phyloP scores from a whole-genome alignment of 2,113 vertebrate species.

The Syngnathus typhle region DNA sequence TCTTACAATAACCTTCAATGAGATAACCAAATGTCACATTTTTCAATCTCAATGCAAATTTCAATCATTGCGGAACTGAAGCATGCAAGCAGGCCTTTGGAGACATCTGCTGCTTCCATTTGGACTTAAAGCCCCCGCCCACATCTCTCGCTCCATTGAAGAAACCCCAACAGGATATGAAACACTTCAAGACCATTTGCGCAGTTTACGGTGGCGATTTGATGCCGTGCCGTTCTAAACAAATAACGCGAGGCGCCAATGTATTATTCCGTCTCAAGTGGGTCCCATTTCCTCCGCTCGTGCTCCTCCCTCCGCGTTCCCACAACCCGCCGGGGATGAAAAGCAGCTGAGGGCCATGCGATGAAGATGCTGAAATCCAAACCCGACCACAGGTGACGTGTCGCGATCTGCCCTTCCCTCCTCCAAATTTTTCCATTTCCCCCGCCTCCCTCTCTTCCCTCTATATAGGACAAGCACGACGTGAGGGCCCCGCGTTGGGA shows the following conservation, averaged over 20 bases:
- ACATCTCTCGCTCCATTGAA: conserved; percentile 11
- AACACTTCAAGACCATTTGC: conserved; percentile 30
- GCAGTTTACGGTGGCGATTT: conserved; percentile 18
- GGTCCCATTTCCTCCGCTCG: neutral
- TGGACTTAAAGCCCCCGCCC: conserved; percentile 14
- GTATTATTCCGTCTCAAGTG: conserved; percentile 44
- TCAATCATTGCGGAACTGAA: neutral
- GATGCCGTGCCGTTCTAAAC: conserved; percentile 16
- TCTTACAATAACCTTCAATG: conserved; percentile 40
- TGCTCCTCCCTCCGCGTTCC: neutral
- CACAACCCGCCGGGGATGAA: neutral
- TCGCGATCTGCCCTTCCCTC: conserved; percentile 30
- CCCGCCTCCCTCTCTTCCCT: conserved; percentile 6
- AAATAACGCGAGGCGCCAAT: conserved; percentile 36
- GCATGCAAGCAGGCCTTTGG: conserved; percentile 37
- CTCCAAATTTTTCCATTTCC: neutral
- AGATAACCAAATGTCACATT: conserved; percentile 36
- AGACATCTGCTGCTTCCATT: conserved; percentile 36
- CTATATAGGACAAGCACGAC: conserved; percentile 41
- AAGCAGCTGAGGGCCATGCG: conserved; percentile 24
- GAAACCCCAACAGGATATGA: conserved; percentile 12
- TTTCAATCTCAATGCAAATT: neutral
- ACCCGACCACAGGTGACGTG: conserved; percentile 52
- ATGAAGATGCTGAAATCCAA: conserved; percentile 54
- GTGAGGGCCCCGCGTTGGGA: conserved; percentile 31